Base-by-base conservation (phyloP, 2,888 invertebrate species). In the Dolichopus griseipennis region DNA sequence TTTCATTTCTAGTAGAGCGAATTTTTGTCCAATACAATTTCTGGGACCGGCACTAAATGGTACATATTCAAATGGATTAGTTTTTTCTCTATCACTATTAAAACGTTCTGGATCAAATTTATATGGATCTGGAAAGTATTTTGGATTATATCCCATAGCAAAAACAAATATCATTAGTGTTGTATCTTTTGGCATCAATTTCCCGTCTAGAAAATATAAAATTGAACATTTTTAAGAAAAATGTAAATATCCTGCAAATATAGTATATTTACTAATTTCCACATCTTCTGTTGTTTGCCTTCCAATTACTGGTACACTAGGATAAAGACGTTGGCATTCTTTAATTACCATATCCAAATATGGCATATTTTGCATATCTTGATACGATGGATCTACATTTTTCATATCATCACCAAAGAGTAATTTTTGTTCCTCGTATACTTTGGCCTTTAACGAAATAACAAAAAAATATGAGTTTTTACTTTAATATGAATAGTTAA, bases 41-140 rank as follows among this genome's bases (percentile, higher is more conserved):
- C 86, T 82, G 0, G 85, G 83, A 0, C 86, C 86, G 52, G 86
- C 86, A 72, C 86, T 86, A 71, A 86, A 86, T 1, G 84, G 82
- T 7, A 86, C 74, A 79, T 82, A 86, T 21, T 79, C 78, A 73
- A 83, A 84, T 0, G 82, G 79, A 72, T 79, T 81, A 43, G 74
- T 76, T 66, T 73, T 71, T 22, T 71, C 70, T 12, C 72, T 76
- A 18, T 79, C 75, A 62, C 80, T 78, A 71, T 83, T 80, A 71
- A 37, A 37, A 37, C 37, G 37, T 27, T 85, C 85, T 0, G 87
- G 87, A 10, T 74, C 70, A 66, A 79, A 77, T 22, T 68, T 71
- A 52, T 74, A 74, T 1, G 79, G 79, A 21, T 74, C 74, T 10
- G 75, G 73, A 68, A 78, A 79, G 67, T 77, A 75, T 6, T 76